These are phyloP conservation scores for Bubo bubo DNA, from an alignment of 2,113 vertebrate genomes.

Conservation along the genomic window DNA sequence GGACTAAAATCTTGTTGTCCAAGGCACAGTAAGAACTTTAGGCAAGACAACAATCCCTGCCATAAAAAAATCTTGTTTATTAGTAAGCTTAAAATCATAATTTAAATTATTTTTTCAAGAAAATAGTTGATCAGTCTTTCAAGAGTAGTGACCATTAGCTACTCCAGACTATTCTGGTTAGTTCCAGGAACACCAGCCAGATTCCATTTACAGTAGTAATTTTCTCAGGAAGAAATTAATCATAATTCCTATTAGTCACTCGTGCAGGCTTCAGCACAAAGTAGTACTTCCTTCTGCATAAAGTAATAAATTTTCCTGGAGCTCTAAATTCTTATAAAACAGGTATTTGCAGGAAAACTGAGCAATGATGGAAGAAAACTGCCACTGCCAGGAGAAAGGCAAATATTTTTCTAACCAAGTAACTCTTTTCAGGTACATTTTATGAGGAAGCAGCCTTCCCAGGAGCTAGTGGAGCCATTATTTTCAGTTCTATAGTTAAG, in stretches of 20 bases:
- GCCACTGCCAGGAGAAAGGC: background rate
- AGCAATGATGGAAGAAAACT: background rate
- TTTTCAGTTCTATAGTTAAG: background rate
- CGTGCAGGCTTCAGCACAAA: background rate
- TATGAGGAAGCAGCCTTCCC: background rate
- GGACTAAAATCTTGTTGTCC: background rate
- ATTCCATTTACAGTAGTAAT: background rate
- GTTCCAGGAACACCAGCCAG: background rate
- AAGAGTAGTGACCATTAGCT: background rate
- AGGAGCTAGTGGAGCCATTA: background rate
- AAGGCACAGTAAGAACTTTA: background rate
- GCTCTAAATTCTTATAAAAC: background rate
- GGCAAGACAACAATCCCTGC: background rate
- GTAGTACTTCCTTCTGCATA: background rate
- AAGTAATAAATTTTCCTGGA: background rate
- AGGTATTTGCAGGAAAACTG: background rate
- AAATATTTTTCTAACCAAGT: background rate
- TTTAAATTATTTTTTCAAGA: background rate
- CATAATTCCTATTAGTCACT: background rate
- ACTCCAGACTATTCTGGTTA: background rate
- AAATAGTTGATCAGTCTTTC: background rate
- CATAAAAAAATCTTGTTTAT: background rate
- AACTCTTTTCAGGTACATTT: background rate
- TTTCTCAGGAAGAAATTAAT: slow-evolving; percentile 27
- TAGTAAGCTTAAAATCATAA: background rate